Evolutionary conservation across 2,888 invertebrate species (phyloP).

Genomic region (Tipula vernalis): DNA sequence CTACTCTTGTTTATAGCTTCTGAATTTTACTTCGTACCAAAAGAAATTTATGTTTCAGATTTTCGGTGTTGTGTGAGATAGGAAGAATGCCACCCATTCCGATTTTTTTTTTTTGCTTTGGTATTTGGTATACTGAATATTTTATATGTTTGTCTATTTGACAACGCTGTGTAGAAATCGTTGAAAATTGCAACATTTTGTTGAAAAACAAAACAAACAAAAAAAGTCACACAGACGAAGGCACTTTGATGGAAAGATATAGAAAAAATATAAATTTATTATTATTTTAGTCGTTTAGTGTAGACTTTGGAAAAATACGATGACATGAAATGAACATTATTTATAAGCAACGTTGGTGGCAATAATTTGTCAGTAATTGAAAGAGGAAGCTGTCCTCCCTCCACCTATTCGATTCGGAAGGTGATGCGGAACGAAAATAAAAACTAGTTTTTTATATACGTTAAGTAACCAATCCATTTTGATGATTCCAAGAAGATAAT

Average conservation of each 20-base stretch:
- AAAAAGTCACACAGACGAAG: neutral
- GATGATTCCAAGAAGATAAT: too few species aligned
- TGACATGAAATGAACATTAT: too few species aligned
- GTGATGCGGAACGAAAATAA: too few species aligned
- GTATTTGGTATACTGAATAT: neutral
- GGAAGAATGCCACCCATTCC: neutral
- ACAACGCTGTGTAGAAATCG: neutral
- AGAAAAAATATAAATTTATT: neutral
- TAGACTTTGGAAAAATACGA: neutral
- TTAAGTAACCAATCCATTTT: too few species aligned
- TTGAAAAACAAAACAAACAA: neutral
- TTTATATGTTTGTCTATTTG: neutral
- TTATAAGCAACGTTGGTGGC: neutral
- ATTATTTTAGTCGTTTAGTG: neutral
- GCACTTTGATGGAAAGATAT: neutral
- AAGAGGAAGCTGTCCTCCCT: neutral
- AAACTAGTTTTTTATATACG: too few species aligned
- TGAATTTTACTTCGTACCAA: neutral
- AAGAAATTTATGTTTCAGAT: neutral
- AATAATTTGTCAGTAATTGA: neutral
- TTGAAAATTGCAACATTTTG: neutral
- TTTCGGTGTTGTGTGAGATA: neutral
- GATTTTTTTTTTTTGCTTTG: neutral
- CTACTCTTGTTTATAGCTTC: neutral
- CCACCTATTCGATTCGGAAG: too few species aligned